Base-by-base conservation (phyloP, 2,113 vertebrate species). In the Tinamus guttatus region DNA sequence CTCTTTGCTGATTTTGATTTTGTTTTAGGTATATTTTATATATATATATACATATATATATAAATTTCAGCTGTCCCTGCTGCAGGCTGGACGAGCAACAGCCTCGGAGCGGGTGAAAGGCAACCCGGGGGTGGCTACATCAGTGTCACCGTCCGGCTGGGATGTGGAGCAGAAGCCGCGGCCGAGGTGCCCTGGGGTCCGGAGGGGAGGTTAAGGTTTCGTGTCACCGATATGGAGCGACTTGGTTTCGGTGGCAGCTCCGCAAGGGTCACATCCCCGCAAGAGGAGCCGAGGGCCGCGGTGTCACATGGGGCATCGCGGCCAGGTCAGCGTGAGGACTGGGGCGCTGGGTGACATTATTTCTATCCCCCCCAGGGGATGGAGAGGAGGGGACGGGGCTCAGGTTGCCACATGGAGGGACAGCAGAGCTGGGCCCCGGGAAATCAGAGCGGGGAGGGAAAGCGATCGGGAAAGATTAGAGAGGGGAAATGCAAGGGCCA, bases 191-290 rank as follows among this genome's bases (percentile, higher is more conserved):
- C 76, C 58, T 27, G 36, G 7, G 56, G 12, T 68, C 94, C 51
- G 85, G 65, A 36, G 74, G 24, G 56, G 24, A 19, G 78, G 34
- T 2, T 62, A 11, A 13, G 38, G 89, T 96, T 92, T 96, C 90
- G 60, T 81, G 6, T 96, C 95, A 94, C 93, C 60, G 94, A 92
- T 40, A 95, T 52, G 77, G 81, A 94, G 95, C 85, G 92, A 71
- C n/a, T 36, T 5, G 90, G 94, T 89, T 91, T 90, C 0, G 18
- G 89, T 74, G 83, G 52, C 49, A 11, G 49, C 49, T 49, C 49
- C 21, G 2, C 19, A 74, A 19, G 56, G 51, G 81, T 11, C 80
- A 13, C 25, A 3, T 85, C 45, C 1, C 0, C 15, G 83, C 81
- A 90, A 95, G 20, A 92, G 41, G 91, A 92, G 62, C 87, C 84